Percentiles rank a stretch among this genome's conserved stretches.
phyloP scores from a whole-genome alignment of 1,140 invertebrate species.

The Idris sp. region DNA sequence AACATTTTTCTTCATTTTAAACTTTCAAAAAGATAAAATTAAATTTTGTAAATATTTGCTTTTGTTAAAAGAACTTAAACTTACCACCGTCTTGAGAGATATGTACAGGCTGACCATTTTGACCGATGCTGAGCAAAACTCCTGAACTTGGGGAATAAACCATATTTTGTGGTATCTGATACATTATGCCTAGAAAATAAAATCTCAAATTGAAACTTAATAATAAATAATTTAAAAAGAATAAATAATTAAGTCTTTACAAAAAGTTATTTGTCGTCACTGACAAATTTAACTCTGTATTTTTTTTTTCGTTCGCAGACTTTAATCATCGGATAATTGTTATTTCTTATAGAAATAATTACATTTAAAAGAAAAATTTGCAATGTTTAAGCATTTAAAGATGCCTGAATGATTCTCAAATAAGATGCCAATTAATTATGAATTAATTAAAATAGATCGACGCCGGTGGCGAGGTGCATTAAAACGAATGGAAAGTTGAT shows the following conservation, averaged over 20 bases:
- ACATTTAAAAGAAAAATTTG: conserved; percentile 9
- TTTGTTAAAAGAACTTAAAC: too few relatives aligned
- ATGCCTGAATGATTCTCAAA: conserved; percentile 34
- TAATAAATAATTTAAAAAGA: too few relatives aligned
- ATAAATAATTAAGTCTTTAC: too few relatives aligned
- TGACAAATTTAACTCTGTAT: too few relatives aligned
- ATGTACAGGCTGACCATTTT: conserved; percentile 76
- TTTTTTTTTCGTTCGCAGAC: too few relatives aligned
- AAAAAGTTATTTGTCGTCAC: too few relatives aligned
- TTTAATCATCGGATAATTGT: too few relatives aligned
- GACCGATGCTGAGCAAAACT: conserved; percentile 74
- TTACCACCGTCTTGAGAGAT: conserved; percentile 75
- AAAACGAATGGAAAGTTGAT: conserved; percentile 40
- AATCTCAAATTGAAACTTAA: too few relatives aligned
- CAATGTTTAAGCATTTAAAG: conserved; percentile 38
- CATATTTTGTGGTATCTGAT: conserved; percentile 75
- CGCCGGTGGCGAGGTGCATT: conserved; percentile 35
- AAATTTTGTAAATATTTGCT: too few relatives aligned
- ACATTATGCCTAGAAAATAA: conserved; percentile 74
- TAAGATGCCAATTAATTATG: conserved; percentile 51
- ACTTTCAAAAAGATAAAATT: too few relatives aligned
- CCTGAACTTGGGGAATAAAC: conserved; percentile 75
- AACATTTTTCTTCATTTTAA: too few relatives aligned
- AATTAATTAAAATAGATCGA: conserved; percentile 56
- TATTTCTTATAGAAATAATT: conserved; percentile 10